These are phyloP conservation scores for Tenthredo amoena DNA, from an alignment of 2,888 invertebrate genomes.

Conservation along the genomic window DNA sequence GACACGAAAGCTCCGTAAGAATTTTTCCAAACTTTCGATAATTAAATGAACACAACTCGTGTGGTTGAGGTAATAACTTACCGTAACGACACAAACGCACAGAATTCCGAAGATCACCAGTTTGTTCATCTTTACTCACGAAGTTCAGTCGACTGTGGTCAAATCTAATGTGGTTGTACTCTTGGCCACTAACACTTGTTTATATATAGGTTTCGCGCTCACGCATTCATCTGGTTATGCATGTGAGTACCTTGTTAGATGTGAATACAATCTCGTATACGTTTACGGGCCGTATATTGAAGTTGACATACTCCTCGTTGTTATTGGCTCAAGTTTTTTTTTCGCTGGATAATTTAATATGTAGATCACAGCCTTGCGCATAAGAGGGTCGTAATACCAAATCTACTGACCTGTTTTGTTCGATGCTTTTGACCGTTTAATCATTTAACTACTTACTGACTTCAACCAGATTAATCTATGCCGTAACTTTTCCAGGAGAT, in stretches of 20 bases:
- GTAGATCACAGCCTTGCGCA: constrained; percentile 24
- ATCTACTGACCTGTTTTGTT: constrained; percentile 40
- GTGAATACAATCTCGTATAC: background rate
- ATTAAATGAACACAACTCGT: background rate
- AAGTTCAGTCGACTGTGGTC: constrained; percentile 50
- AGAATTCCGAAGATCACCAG: constrained; percentile 46
- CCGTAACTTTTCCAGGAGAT: background rate
- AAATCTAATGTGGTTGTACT: constrained; percentile 42
- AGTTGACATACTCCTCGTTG: constrained; percentile 31
- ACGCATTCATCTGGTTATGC: background rate
- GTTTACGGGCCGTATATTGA: background rate
- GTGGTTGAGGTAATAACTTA: background rate
- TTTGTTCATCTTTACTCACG: constrained; percentile 43
- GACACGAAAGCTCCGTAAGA: background rate
- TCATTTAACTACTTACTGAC: constrained; percentile 20
- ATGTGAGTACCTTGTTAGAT: background rate
- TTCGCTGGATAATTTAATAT: constrained; percentile 28
- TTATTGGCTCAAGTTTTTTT: constrained; percentile 28
- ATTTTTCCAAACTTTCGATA: background rate
- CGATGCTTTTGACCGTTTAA: constrained; percentile 23
- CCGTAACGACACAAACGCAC: constrained; percentile 44
- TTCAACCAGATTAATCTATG: constrained; percentile 38
- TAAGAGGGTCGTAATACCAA: constrained; percentile 5
- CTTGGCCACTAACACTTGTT: constrained; percentile 10
- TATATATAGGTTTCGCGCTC: constrained; percentile 40